Evolutionary conservation across 2,113 vertebrate genomes (phyloP).

Genomic region (Arvicanthis niloticus): DNA sequence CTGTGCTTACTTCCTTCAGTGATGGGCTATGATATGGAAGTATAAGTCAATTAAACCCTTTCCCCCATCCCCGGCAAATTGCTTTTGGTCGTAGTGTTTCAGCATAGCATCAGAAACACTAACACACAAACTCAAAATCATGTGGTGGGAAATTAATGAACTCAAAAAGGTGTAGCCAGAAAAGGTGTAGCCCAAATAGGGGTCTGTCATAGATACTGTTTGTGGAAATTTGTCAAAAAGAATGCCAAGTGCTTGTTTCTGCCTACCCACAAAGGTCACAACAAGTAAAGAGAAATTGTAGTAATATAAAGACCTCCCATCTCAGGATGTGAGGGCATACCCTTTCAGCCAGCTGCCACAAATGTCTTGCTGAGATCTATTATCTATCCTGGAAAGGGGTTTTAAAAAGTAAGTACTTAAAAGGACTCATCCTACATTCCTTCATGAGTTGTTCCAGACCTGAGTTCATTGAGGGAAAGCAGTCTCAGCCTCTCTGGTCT

Average conservation of each 20-base stretch:
- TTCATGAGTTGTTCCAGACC: background rate
- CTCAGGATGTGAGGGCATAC: background rate
- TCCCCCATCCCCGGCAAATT: background rate
- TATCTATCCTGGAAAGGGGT: background rate
- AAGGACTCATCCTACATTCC: background rate
- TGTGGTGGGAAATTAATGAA: background rate
- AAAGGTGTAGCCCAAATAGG: background rate
- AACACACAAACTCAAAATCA: background rate
- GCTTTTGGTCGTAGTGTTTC: background rate
- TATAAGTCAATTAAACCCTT: background rate
- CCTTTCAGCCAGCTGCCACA: constrained; percentile 19
- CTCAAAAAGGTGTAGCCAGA: background rate
- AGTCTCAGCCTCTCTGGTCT: background rate
- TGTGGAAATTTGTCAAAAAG: background rate
- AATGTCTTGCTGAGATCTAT: background rate
- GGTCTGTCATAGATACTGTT: background rate
- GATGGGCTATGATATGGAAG: background rate
- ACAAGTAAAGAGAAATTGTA: background rate
- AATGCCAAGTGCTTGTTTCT: background rate
- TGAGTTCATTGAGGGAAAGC: background rate
- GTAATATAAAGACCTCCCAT: constrained; percentile 25
- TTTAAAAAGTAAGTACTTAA: background rate
- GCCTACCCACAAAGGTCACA: background rate
- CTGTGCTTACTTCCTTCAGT: background rate
- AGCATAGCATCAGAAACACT: background rate